A percentile compares a stretch with the other conserved stretches of the same genome.
These are phyloP conservation scores for Aleiodes leptofemur DNA, from an alignment of 2,888 invertebrate species.

Conservation along the genomic window DNA sequence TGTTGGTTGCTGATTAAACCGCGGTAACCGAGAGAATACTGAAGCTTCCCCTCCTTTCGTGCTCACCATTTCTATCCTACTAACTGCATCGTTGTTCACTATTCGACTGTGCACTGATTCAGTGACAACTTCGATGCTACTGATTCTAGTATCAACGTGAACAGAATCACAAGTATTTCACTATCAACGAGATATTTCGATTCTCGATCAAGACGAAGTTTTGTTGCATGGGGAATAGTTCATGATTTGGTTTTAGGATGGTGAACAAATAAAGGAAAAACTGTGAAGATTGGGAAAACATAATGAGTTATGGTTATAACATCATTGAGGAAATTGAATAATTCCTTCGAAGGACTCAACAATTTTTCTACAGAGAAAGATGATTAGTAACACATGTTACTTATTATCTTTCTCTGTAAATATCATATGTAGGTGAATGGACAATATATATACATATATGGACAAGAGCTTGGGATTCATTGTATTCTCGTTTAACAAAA, in stretches of 20 bases:
- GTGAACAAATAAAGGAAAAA: not conserved
- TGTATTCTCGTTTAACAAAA: no score
- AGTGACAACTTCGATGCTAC: conserved; percentile 29
- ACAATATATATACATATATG: no score
- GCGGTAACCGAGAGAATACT: conserved; percentile 65
- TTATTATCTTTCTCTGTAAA: no score
- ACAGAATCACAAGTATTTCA: conserved; percentile 38
- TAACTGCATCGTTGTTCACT: conserved; percentile 42
- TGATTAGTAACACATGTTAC: no score
- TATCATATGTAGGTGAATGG: no score
- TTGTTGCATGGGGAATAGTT: not conserved
- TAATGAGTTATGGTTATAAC: no score
- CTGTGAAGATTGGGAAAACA: no score
- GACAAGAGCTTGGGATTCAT: no score
- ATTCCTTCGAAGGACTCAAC: no score
- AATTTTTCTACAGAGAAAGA: no score
- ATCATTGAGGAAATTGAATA: no score
- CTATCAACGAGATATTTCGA: conserved; percentile 8
- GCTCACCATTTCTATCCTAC: conserved; percentile 1
- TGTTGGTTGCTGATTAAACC: conserved; percentile 70
- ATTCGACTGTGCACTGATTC: conserved; percentile 37
- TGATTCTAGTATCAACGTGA: conserved; percentile 8
- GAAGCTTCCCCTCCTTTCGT: conserved; percentile 45
- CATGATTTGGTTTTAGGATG: not conserved
- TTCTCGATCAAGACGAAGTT: conserved; percentile 26